phyloP scores from a whole-genome alignment of 64 coral and sea anemone species.

The Actinia equina region DNA sequence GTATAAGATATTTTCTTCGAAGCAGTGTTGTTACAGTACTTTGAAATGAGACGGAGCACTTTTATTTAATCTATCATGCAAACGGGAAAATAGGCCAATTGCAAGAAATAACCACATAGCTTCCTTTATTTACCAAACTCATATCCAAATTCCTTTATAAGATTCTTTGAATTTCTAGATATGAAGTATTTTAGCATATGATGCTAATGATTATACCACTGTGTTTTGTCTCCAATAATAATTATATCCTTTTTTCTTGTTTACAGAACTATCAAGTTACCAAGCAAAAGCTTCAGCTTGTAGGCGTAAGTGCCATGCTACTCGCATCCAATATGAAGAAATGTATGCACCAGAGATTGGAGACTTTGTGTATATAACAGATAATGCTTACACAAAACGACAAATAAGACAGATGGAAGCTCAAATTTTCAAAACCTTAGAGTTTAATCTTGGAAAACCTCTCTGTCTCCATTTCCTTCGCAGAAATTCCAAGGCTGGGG shows the following conservation, averaged over 20 bases:
- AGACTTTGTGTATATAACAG: constrained; percentile 99
- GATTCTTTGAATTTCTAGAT: too few relatives aligned
- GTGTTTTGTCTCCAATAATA: too few relatives aligned
- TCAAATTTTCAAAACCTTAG: constrained; percentile 67
- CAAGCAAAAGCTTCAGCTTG: constrained; percentile 74
- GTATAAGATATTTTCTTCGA: not conserved
- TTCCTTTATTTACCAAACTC: too few relatives aligned
- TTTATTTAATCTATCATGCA: too few relatives aligned
- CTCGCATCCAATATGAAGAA: constrained; percentile 94
- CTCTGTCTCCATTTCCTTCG: constrained; percentile 93
- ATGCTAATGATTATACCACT: too few relatives aligned
- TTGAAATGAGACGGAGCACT: too few relatives aligned
- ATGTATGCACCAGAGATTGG: constrained; percentile 97
- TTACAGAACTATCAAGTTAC: constrained; percentile 49
- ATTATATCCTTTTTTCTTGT: not conserved
- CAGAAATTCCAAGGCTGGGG: constrained; percentile 96
- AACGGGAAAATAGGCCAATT: too few relatives aligned
- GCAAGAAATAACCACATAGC: too few relatives aligned
- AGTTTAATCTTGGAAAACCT: constrained; percentile 83
- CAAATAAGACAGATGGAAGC: constrained; percentile 81
- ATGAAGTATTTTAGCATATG: too few relatives aligned
- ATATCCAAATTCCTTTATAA: too few relatives aligned
- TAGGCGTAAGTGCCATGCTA: constrained; percentile 94
- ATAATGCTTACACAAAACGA: constrained; percentile 73
- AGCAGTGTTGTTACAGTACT: too few relatives aligned